Evolutionary conservation across 2,888 invertebrate genomes (phyloP), one percentile per base, ranked within the genome.

Genomic region (Flexamia atlantica): DNA sequence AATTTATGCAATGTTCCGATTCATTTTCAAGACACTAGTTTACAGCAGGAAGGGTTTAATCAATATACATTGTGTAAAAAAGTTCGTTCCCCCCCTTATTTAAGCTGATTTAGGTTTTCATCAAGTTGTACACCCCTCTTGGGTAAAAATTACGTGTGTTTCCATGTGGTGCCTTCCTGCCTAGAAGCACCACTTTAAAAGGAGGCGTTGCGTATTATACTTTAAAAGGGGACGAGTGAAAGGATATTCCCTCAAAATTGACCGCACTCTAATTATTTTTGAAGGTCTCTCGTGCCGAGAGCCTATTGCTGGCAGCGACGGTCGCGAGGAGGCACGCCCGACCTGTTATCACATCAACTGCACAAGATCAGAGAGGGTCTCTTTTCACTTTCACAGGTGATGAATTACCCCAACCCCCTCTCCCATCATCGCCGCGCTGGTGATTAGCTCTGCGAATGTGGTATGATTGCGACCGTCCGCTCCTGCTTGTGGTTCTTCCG

Each of bases 341-440:
- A 28, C 28, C 20, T 17, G 57, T 57, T 57, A 57, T 57, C 57
- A 7, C 57, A 17, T 46, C 46, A 12, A 3, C 12, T 46, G 17
- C 4, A 10, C 14, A 17, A 46, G 46, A 9, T 23, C 53, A 3
- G 20, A 23, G 53, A 28, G 28, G 57, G 64, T 12, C 64, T 17
- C 12, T 57, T 57, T 64, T 64, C 64, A 64, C 64, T 64, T 64
- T 64, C 64, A 64, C 64, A 64, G 64, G 64, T 64, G 64, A 64
- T 64, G 30, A 64, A 28, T 64, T 64, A 64, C 30, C 28, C 25
- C 12, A 20, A 3, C 57, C 57, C 23, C 30, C 14, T 23, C 53
- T 4, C 20, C 20, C 23, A 3, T n/a, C 12, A 17, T n/a, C 14
- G 3, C 53, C 20, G 14, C 20, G 10, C 23, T 17, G 5, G 64